Percentiles rank a stretch among this genome's conserved stretches.
phyloP scores from a whole-genome alignment of 2,888 invertebrate species.

The Spialia ferax region DNA sequence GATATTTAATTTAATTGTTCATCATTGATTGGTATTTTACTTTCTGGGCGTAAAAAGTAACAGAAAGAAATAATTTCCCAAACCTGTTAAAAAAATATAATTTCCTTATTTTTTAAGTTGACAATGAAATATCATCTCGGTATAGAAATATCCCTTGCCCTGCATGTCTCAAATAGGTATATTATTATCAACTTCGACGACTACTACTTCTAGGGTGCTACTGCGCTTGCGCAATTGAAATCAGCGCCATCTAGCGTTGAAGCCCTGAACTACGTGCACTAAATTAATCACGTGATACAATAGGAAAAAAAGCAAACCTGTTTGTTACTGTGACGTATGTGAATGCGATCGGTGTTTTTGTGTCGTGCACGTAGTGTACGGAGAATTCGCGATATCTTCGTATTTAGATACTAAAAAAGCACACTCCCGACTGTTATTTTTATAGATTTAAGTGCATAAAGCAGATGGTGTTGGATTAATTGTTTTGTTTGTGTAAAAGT shows the following conservation, averaged over 20 bases:
- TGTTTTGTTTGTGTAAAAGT: constrained; percentile 35
- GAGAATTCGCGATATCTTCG: constrained; percentile 50
- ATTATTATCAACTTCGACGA: no score
- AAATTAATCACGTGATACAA: constrained; percentile 69
- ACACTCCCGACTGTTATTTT: constrained; percentile 25
- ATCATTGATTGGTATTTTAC: no score
- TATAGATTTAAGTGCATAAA: constrained; percentile 9
- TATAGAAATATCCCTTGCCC: no score
- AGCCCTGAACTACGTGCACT: constrained; percentile 51
- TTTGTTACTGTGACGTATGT: constrained; percentile 73
- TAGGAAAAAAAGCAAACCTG: constrained; percentile 67
- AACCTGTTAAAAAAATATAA: no score
- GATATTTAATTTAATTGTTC: no score
- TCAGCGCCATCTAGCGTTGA: constrained; percentile 62
- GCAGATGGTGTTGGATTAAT: constrained; percentile 27
- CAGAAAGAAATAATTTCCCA: no score
- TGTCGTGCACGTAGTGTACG: constrained; percentile 61
- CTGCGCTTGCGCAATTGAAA: not conserved
- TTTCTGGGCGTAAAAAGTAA: no score
- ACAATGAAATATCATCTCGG: no score
- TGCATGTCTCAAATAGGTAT: no score
- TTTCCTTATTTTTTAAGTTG: no score
- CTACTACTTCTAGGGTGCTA: no score
- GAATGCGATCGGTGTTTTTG: constrained; percentile 69
- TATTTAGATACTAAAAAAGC: constrained; percentile 37